Conservation (phyloP, 2,113 vertebrate genomes). For the Cacatua alba region DNA sequence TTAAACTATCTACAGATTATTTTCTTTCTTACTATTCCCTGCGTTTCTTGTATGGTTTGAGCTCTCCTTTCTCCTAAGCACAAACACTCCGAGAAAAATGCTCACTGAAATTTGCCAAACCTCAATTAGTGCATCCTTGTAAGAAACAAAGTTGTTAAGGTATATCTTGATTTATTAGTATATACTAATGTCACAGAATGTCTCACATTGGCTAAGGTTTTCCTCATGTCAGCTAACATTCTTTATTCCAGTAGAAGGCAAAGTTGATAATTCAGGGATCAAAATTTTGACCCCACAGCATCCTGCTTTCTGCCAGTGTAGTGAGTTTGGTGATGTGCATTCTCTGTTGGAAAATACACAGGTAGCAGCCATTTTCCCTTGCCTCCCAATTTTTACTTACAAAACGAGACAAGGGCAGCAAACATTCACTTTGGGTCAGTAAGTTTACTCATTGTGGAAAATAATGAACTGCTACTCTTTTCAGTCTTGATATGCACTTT, state of each 20-base stretch:
- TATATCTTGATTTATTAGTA: neutral
- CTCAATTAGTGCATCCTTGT: neutral
- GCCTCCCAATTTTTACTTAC: neutral
- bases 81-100: neutral
- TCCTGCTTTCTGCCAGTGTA: neutral
- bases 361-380: neutral
- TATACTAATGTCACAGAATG: neutral
- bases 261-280: neutral
- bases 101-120: neutral
- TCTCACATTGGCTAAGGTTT: neutral
- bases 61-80: neutral
- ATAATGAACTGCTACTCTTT: neutral
- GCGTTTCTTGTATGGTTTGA: neutral
- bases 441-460: neutral
- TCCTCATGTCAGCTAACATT: neutral
- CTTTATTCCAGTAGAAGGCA: neutral
- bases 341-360: neutral
- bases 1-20: neutral
- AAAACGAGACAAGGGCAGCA: neutral
- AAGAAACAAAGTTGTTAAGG: neutral
- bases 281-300: neutral
- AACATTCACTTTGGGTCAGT: neutral
- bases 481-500: neutral
- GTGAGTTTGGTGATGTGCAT: neutral
- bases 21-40: neutral